Conservation (phyloP, 2,888 invertebrate species). For the Gibbula magus region DNA sequence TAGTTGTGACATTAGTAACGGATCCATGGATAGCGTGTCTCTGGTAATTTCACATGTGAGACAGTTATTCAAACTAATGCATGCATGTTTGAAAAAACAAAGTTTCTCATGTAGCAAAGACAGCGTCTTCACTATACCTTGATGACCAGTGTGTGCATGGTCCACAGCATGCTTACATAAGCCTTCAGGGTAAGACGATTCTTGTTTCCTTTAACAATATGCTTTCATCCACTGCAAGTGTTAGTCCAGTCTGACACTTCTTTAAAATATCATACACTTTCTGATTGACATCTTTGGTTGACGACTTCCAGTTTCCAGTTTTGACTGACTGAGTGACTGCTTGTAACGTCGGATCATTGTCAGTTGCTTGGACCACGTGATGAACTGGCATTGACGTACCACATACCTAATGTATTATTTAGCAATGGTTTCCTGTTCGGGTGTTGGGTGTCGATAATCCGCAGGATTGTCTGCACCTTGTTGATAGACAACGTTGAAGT, state of each 20-base stretch:
- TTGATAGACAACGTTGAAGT: slow-evolving; percentile 40
- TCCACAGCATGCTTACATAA: slow-evolving; percentile 32
- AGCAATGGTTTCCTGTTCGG: slow-evolving; percentile 48
- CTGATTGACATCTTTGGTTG: neutral
- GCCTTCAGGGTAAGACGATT: slow-evolving; percentile 28
- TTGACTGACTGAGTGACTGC: neutral
- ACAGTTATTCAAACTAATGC: neutral
- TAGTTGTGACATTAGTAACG: too few species aligned
- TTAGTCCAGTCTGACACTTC: neutral
- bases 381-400: slow-evolving; percentile 48
- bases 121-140: slow-evolving; percentile 44
- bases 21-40: slow-evolving; percentile 18
- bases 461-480: slow-evolving; percentile 52
- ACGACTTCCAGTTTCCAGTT: neutral
- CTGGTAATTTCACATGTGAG: neutral
- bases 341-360: slow-evolving; percentile 37
- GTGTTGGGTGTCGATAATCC: slow-evolving; percentile 44
- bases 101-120: slow-evolving; percentile 42
- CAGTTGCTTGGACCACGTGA: slow-evolving; percentile 41
- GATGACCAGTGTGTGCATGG: slow-evolving; percentile 46
- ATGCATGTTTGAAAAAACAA: slow-evolving; percentile 44
- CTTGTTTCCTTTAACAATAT: neutral
- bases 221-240: neutral
- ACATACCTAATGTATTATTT: slow-evolving; percentile 34
- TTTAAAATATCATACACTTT: neutral